Percentiles rank a stretch among this genome's conserved stretches.
Evolutionary conservation across 2,888 invertebrate species (phyloP).

Genomic region (Pimpla rufipes): DNA sequence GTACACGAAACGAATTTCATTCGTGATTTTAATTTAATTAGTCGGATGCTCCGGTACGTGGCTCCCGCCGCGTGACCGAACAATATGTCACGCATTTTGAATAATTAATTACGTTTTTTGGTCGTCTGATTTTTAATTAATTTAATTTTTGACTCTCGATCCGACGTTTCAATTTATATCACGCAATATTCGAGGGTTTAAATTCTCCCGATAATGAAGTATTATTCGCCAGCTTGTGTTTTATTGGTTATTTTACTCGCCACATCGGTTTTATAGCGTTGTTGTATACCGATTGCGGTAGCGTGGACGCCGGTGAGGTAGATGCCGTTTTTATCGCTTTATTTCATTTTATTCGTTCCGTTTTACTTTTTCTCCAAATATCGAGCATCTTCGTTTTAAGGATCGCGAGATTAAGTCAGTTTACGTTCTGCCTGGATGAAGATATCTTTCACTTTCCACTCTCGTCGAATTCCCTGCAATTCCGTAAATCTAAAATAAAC

Average conservation of each 20-base stretch:
- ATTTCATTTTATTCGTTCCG: not conserved
- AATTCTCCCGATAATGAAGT: not conserved
- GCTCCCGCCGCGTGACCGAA: not conserved
- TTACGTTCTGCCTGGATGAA: not conserved
- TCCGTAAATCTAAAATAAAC: not conserved
- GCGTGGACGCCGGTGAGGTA: not conserved
- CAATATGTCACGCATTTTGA: not conserved
- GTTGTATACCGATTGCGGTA: not conserved
- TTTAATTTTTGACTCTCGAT: not conserved
- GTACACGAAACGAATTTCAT: not conserved
- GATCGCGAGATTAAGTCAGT: not conserved
- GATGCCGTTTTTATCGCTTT: not conserved
- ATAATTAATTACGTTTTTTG: not conserved
- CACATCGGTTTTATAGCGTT: not conserved
- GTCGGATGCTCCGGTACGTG: not conserved
- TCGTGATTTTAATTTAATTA: not conserved
- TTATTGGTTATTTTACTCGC: not conserved
- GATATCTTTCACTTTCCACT: not conserved
- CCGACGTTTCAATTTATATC: not conserved
- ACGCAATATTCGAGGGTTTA: conserved; percentile 10
- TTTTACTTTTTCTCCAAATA: not conserved
- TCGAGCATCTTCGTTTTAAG: not conserved
- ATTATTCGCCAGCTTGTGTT: not conserved
- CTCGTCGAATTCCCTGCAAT: not conserved
- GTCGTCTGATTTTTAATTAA: not conserved